These are phyloP conservation scores for Pipistrellus pipistrellus DNA, from an alignment of 2,797 vertebrate genomes.

Conservation along the genomic window DNA sequence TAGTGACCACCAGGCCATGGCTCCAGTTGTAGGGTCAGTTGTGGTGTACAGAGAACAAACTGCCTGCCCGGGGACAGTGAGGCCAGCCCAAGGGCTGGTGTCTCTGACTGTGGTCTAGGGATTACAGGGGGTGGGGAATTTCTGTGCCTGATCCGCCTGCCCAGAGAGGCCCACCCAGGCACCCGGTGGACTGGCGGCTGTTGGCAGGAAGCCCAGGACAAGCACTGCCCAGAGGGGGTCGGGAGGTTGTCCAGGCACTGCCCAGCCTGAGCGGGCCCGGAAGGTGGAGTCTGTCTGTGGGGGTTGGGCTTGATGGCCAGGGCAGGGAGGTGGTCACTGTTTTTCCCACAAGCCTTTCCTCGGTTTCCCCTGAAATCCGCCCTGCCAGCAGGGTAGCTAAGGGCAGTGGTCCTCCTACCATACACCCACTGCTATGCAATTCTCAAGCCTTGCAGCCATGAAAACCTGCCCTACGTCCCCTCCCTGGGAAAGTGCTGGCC, in stretches of 20 bases:
- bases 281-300: not conserved
- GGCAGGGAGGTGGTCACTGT: not conserved
- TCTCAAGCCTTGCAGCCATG: not conserved
- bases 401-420: not conserved
- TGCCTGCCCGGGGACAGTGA: not conserved
- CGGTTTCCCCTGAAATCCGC: not conserved
- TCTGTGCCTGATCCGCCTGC: constrained; percentile 35
- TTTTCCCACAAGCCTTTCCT: constrained; percentile 16
- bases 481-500: constrained; percentile 16
- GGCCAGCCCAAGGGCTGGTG: constrained; percentile 8
- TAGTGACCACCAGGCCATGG: not conserved
- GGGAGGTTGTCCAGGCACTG: constrained; percentile 31
- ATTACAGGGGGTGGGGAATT: constrained; percentile 55
- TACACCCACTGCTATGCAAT: not conserved
- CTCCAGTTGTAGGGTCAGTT: not conserved
- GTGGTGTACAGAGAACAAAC: constrained; percentile 7
- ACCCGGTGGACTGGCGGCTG: constrained; percentile 51
- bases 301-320: not conserved
- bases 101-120: constrained; percentile 43
- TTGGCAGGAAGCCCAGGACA: constrained; percentile 67
- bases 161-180: constrained; percentile 61
- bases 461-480: not conserved
- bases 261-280: not conserved
- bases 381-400: not conserved
- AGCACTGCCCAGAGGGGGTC: not conserved